These are phyloP conservation scores for Heliconius aoede DNA, from an alignment of 2,888 invertebrate genomes.

Conservation along the genomic window DNA sequence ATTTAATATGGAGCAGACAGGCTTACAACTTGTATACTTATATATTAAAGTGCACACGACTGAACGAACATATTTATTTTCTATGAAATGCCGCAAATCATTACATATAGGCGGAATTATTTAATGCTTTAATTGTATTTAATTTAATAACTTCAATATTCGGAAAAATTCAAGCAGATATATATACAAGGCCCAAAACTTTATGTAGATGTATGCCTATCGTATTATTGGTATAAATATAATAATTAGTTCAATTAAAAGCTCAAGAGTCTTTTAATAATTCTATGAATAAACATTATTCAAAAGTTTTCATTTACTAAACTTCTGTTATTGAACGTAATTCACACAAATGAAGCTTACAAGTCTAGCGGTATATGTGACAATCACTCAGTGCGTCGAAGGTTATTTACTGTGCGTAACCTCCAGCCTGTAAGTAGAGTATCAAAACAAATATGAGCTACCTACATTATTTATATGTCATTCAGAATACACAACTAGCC, in stretches of 20 bases:
- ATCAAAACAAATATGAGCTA: conserved; percentile 7
- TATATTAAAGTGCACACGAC: conserved; percentile 23
- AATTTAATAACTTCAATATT: not conserved
- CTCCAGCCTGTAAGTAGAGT: conserved; percentile 8
- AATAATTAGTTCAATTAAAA: not conserved
- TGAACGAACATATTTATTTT: conserved; percentile 22
- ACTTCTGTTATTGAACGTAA: not conserved
- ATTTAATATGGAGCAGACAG: conserved; percentile 40
- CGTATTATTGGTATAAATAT: not conserved
- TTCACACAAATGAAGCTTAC: not conserved
- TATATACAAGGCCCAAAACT: no score
- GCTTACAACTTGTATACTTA: conserved; percentile 26
- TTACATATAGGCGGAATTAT: not conserved
- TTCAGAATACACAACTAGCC: not conserved
- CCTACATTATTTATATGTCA: conserved; percentile 1
- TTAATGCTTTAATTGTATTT: not conserved
- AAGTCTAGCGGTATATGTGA: not conserved
- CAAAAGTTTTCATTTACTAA: not conserved
- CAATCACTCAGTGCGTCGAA: conserved; percentile 16
- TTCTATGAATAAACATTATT: not conserved
- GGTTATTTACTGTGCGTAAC: not conserved
- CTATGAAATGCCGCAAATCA: conserved; percentile 5
- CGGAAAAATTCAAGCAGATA: not conserved
- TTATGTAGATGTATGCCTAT: not conserved
- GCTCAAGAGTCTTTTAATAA: not conserved